Base-by-base conservation (phyloP, 2,797 vertebrate species). In the Poeciliopsis paucimaculata region DNA sequence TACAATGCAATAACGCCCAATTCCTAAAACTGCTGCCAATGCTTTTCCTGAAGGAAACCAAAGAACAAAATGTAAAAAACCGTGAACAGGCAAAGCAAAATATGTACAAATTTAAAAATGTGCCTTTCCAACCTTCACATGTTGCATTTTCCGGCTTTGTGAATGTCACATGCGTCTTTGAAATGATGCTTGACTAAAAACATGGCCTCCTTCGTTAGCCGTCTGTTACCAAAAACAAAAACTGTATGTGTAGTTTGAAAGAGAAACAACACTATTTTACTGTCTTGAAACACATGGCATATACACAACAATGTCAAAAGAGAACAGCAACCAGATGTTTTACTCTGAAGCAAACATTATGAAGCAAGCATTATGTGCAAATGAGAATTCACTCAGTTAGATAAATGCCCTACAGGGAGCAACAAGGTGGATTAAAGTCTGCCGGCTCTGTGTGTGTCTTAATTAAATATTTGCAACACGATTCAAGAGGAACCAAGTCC, bases 311-410 rank as follows among this genome's bases (percentile, higher is more conserved):
- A 66, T 39, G 34, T 39, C 36, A 36, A 39, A 10, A 26, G 18
- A 66, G 20, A 23, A 9, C 20, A 66, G 39, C 34, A 66, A 66
- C 36, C 64, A 66, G 64, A 23, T 66, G 36, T 15, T 66, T 9
- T 1, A 11, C 18, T 20, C 64, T 39, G 36, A 66, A 66, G 36
- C 64, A 66, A 41, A 41, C 64, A 66, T 20, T 64, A 64, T 36
- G 34, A 66, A 66, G 36, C 64, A 66, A 41, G 26, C 64, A 66
- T 20, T 64, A 64, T 36, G 34, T 66, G 64, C 64, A 66, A 66
- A 66, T 66, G 64, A 66, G 64, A 66, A 66, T 66, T 39, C 20
- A 39, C 64, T 66, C 31, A 64, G 15, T 31, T 64, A 64, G 60
- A 64, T 34, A 64, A 64, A 64, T 64, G 8, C 36, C 18, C 62